Evolutionary conservation across 2,888 invertebrate genomes (phyloP), one percentile per base, ranked within the genome.

Genomic region (Drosophila nr. medialis): DNA sequence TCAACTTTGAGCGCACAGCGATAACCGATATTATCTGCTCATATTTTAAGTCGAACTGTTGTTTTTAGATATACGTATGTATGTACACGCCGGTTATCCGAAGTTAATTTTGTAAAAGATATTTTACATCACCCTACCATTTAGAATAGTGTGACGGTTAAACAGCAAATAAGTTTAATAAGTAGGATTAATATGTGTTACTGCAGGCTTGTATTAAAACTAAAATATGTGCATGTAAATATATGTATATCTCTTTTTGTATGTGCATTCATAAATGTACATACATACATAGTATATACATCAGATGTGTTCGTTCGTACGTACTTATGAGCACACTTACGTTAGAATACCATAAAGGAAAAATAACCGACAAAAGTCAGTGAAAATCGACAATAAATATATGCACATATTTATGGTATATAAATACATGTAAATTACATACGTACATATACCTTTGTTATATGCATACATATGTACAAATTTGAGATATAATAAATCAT

Each of bases 51-150:
- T 30, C 50, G 50, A 30, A 50, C n/a, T 30, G 50, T 50, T 50
- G 50, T 30, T 50, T 30, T 50, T n/a, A n/a, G n/a, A 50, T 30
- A 30, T n/a, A 50, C 6, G 13, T n/a, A 30, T 50, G 30, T 50
- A n/a, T 50, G 50, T 30, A 50, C 15, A 7, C 50, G 13, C 50
- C 50, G 50, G 50, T n/a, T 30, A 50, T 30, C 11, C n/a, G 13
- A 30, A 30, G 30, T n/a, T 50, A 1, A 27, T 50, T 50, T 50
- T 30, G 2, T 21, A 21, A 21, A 21, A 21, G 4, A 15, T 45
- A 21, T 45, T 45, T 45, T 21, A 21, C 7, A 21, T 21, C 21
- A 21, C 13, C 21, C 7, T 45, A 4, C 21, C 0, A 7, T 24
- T 15, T 21, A 45, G 8, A 24, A 45, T 24, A 24, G 45, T 15